phyloP scores from a whole-genome alignment of 37 sponge, comb jelly and placozoan genomes.

The Haliclona indistincta region DNA sequence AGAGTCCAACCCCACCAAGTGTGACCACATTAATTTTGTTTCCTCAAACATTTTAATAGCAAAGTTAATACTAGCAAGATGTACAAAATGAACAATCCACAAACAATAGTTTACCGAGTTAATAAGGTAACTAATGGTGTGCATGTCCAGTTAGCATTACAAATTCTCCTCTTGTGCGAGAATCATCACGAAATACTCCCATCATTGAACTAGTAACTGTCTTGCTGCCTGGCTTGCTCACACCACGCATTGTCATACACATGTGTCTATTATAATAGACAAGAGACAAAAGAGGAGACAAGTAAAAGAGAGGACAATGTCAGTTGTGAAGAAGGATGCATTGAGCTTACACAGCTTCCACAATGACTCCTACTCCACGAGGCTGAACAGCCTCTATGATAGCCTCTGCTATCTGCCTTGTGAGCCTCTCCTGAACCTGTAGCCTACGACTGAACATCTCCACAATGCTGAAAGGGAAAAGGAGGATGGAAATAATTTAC shows the following conservation, averaged over 20 bases:
- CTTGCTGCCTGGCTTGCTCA: conserved; percentile 85
- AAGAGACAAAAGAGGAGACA: background rate
- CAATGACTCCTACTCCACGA: conserved; percentile 94
- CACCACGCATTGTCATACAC: conserved; percentile 98
- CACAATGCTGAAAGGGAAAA: too few species aligned
- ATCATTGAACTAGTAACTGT: conserved; percentile 97
- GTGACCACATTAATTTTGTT: too few species aligned
- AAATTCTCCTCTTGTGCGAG: conserved; percentile 93
- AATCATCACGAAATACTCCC: conserved; percentile 94
- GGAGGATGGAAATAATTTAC: too few species aligned
- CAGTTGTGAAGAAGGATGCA: too few species aligned
- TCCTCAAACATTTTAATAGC: too few species aligned
- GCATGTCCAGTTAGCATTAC: conserved; percentile 46
- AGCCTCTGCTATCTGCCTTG: conserved; percentile 92
- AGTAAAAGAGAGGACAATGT: background rate
- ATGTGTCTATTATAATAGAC: conserved; percentile 74
- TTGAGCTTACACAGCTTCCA: conserved; percentile 93
- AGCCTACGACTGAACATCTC: conserved; percentile 88
- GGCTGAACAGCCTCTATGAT: conserved; percentile 85
- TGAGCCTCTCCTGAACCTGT: conserved; percentile 96
- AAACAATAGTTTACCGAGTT: too few species aligned
- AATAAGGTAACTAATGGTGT: too few species aligned
- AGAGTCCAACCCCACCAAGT: too few species aligned
- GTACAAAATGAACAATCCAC: too few species aligned
- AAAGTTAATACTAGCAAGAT: too few species aligned